Evolutionary conservation across 2,888 invertebrate species (phyloP).

Genomic region (Metacarcinus magister): DNA sequence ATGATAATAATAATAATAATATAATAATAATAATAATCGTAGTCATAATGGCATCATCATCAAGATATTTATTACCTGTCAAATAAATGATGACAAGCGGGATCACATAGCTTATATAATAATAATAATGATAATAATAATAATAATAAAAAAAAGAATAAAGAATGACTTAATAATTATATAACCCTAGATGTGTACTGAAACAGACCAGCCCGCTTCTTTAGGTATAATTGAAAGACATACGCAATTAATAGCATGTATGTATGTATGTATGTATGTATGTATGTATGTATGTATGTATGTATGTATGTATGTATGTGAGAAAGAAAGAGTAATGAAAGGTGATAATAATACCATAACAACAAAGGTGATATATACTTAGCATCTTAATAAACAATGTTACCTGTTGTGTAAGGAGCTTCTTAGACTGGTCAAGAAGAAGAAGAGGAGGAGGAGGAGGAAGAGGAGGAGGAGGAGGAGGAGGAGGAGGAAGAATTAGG

Average conservation of each 20-base stretch:
- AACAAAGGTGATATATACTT: background rate
- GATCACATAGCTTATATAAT: background rate
- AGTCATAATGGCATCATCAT: background rate
- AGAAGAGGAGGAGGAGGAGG: background rate
- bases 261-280: background rate
- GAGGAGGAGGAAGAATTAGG: background rate
- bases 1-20: background rate
- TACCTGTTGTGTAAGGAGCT: background rate
- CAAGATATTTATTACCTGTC: background rate
- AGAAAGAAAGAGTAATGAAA: background rate
- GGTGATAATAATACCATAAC: background rate
- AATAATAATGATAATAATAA: background rate
- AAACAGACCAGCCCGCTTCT: background rate
- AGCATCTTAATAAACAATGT: background rate
- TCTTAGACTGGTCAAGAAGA: background rate
- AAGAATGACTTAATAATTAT: background rate
- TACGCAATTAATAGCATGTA: background rate
- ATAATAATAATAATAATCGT: conserved; percentile 44
- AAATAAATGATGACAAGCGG: background rate
- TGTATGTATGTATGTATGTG: background rate
- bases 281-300: background rate
- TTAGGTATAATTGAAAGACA: background rate
- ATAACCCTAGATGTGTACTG: conserved; percentile 26
- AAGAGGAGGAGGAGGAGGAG: background rate
- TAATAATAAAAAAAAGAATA: background rate